Conservation (phyloP, 2,888 invertebrate genomes). For the Drosophila suboccidentalis region DNA sequence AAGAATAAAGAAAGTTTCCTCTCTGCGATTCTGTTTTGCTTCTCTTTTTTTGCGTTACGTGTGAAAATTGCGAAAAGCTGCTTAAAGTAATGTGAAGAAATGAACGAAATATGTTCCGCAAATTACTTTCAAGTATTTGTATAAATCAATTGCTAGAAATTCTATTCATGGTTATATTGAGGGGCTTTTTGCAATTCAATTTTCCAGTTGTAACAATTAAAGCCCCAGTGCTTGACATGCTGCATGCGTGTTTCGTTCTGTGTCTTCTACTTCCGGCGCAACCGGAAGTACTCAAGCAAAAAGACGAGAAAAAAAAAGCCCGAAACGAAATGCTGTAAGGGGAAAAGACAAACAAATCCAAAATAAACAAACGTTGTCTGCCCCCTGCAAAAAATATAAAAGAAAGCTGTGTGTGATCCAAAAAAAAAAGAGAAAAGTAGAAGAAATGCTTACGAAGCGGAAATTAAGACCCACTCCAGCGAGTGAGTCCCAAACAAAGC, state of each 20-base stretch:
- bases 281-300: constrained; percentile 79
- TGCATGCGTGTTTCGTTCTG: constrained; percentile 48
- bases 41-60: constrained; percentile 34
- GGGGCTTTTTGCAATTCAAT: constrained; percentile 62
- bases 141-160: constrained; percentile 48
- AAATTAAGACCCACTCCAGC: constrained; percentile 79
- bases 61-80: constrained; percentile 52
- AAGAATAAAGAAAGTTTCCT: constrained; percentile 15
- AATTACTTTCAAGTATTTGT: constrained; percentile 43
- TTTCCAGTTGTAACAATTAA: constrained; percentile 73
- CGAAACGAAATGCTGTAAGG: constrained; percentile 41
- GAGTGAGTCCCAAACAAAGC: constrained; percentile 66
- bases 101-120: constrained; percentile 46
- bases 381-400: constrained; percentile 19
- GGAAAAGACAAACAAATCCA: constrained; percentile 79
- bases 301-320: constrained; percentile 33
- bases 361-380: constrained; percentile 74
- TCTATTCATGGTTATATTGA: constrained; percentile 11
- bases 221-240: constrained; percentile 46
- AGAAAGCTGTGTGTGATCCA: constrained; percentile 37
- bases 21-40: not conserved
- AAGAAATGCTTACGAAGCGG: constrained; percentile 80
- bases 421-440: constrained; percentile 25
- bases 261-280: constrained; percentile 64
- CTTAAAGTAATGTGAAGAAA: constrained; percentile 41